A percentile compares a stretch with the other conserved stretches of the same genome.
Conservation (phyloP, 2,888 invertebrate genomes). For the Antheraea assamensis region DNA sequence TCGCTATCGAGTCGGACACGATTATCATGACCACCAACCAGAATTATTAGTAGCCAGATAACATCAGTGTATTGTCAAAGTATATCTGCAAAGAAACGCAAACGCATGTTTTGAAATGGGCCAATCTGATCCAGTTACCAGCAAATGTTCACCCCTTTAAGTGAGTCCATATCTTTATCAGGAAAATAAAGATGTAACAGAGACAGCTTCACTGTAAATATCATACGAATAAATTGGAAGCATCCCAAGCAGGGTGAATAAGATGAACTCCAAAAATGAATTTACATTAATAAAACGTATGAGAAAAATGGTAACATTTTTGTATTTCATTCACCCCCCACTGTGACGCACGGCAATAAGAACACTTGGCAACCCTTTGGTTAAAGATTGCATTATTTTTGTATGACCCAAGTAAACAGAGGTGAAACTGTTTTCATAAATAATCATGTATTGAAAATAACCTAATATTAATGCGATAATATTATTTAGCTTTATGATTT, state of each 20-base stretch:
- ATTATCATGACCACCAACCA: too few species aligned
- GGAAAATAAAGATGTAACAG: background rate
- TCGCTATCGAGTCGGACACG: too few species aligned
- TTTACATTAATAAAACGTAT: conserved; percentile 5
- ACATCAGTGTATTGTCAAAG: too few species aligned
- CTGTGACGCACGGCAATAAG: conserved; percentile 51
- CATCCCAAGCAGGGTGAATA: conserved; percentile 36
- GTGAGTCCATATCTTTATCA: background rate
- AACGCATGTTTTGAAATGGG: too few species aligned
- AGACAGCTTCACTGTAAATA: background rate
- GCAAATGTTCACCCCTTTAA: too few species aligned
- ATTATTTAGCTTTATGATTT: too few species aligned
- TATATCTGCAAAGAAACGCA: too few species aligned
- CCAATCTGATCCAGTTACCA: too few species aligned
- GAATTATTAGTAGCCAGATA: too few species aligned
- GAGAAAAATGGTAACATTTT: conserved; percentile 48
- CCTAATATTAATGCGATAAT: too few species aligned
- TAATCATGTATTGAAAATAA: too few species aligned
- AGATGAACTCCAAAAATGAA: conserved; percentile 2
- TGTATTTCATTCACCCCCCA: conserved; percentile 49
- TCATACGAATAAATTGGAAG: conserved; percentile 24
- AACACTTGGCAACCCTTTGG: conserved; percentile 57
- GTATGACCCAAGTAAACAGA: background rate
- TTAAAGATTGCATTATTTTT: background rate
- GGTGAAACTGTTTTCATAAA: background rate